phyloP scores from a whole-genome alignment of 2,797 vertebrate species.

The Silurus lanzhouensis region DNA sequence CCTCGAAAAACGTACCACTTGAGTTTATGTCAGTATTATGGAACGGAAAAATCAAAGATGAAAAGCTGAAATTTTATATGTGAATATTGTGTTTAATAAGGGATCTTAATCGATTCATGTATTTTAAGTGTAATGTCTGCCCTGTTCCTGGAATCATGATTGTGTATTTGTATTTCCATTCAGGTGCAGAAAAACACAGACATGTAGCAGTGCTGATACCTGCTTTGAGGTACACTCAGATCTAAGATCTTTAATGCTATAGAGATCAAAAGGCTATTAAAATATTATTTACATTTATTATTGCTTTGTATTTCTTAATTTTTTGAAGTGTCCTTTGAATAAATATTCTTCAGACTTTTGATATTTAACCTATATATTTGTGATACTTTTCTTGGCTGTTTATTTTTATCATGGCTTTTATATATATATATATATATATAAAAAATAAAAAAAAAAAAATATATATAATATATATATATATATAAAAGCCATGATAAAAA shows the following conservation, averaged over 20 bases:
- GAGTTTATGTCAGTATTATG: not conserved
- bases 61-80: not conserved
- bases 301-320: too few relatives aligned
- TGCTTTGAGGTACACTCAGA: not conserved
- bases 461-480: too few relatives aligned
- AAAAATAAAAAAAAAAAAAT: too few relatives aligned
- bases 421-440: too few relatives aligned
- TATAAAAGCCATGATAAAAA: too few relatives aligned
- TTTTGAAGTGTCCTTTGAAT: not conserved
- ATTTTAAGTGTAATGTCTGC: not conserved
- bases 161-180: slow-evolving; percentile 8
- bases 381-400: not conserved
- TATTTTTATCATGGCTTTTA: not conserved
- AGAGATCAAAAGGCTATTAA: not conserved
- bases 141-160: not conserved
- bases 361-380: not conserved
- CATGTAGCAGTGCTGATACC: not conserved
- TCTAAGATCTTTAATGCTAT: not conserved
- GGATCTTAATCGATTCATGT: not conserved
- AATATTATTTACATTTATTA: too few relatives aligned
- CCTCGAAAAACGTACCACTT: not conserved
- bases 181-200: not conserved
- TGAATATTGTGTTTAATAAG: not conserved
- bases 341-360: not conserved
- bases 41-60: not conserved